Evolutionary conservation across 2,113 vertebrate species (phyloP).

Genomic region (Sprattus sprattus): DNA sequence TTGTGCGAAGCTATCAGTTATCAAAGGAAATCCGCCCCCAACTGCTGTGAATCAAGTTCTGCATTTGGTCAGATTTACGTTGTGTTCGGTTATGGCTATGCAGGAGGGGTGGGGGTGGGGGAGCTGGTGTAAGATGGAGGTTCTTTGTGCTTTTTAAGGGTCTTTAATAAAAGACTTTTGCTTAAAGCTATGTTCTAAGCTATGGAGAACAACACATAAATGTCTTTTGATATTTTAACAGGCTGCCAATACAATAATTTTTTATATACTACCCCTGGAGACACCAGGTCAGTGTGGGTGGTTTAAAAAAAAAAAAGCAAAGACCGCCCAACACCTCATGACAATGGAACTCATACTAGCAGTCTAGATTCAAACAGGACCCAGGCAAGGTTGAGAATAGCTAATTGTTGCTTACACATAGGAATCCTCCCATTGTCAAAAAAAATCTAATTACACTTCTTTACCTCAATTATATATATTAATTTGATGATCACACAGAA

Average conservation of each 20-base stretch:
- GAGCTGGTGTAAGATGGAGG: too few relatives aligned
- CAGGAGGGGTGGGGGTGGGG: constrained; percentile 14
- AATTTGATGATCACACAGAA: too few relatives aligned
- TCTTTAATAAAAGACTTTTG: too few relatives aligned
- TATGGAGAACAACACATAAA: too few relatives aligned
- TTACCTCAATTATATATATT: too few relatives aligned
- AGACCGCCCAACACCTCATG: not conserved
- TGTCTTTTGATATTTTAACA: too few relatives aligned
- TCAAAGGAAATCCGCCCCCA: constrained; percentile 39
- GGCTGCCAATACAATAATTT: too few relatives aligned
- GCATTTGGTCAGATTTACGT: constrained; percentile 54
- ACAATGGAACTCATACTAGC: not conserved
- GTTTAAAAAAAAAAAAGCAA: not conserved
- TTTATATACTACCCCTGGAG: too few relatives aligned
- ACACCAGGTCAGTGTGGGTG: not conserved
- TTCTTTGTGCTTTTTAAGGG: too few relatives aligned
- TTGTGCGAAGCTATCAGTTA: constrained; percentile 50
- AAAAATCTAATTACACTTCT: too few relatives aligned
- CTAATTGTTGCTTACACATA: not conserved
- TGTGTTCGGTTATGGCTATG: constrained; percentile 49
- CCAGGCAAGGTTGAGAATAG: not conserved
- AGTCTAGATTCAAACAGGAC: not conserved
- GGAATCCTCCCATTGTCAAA: too few relatives aligned
- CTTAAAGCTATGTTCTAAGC: too few relatives aligned
- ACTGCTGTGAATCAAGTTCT: constrained; percentile 59